phyloP scores from a whole-genome alignment of 2,888 invertebrate genomes.

The Nephrotoma guestfalica region DNA sequence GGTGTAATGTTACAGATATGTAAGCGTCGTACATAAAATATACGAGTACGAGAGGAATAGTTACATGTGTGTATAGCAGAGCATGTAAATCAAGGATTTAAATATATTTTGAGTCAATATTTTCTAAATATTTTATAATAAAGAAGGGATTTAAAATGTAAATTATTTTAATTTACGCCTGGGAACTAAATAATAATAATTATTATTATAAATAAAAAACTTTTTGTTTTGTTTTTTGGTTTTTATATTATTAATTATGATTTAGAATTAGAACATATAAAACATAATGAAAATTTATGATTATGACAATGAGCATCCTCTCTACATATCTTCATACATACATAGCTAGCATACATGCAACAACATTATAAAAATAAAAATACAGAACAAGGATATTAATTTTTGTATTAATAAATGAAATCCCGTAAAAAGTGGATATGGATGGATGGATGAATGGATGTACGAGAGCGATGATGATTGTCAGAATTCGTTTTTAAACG shows the following conservation, averaged over 20 bases:
- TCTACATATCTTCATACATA: neutral
- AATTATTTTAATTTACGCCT: neutral
- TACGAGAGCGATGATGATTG: neutral
- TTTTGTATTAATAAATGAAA: neutral
- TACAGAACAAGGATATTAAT: neutral
- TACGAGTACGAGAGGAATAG: too few species aligned
- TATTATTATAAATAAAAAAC: neutral
- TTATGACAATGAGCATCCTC: neutral
- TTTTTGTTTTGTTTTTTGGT: neutral
- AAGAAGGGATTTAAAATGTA: neutral
- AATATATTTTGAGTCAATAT: neutral
- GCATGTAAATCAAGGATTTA: neutral
- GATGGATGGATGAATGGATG: neutral
- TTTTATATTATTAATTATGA: neutral
- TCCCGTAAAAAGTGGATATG: neutral
- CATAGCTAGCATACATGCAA: too few species aligned
- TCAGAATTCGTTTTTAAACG: neutral
- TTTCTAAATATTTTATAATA: neutral
- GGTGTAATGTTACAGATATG: too few species aligned
- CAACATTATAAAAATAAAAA: neutral
- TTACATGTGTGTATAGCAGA: neutral
- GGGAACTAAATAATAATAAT: neutral
- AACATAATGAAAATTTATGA: neutral
- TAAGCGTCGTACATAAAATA: too few species aligned
- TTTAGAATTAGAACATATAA: neutral